Evolutionary conservation across 2,113 vertebrate species (phyloP).

Genomic region (Cynopterus brachyotis): DNA sequence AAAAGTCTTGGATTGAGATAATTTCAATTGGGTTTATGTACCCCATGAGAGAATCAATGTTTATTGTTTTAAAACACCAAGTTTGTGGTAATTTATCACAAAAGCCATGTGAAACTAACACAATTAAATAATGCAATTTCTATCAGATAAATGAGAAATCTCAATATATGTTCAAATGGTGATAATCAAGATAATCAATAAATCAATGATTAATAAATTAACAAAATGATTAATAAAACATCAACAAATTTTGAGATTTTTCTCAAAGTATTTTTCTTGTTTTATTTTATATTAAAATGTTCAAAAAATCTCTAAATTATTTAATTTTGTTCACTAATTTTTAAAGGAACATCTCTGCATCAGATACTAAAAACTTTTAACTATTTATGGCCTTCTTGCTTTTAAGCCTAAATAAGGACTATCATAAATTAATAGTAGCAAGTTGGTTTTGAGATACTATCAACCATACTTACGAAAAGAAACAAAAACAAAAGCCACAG

Average conservation of each 20-base stretch:
- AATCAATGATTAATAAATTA: not conserved
- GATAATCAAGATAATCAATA: not conserved
- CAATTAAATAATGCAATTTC: not conserved
- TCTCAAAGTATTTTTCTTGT: not conserved
- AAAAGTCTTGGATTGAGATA: not conserved
- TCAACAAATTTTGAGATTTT: not conserved
- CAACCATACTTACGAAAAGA: not conserved
- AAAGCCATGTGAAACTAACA: not conserved
- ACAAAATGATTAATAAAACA: not conserved
- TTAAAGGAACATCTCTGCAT: not conserved
- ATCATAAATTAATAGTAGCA: not conserved
- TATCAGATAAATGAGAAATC: not conserved
- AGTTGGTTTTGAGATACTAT: not conserved
- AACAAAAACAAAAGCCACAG: not conserved
- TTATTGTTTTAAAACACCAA: not conserved
- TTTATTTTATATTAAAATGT: not conserved
- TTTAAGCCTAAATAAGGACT: not conserved
- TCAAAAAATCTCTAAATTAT: not conserved
- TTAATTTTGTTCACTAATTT: not conserved
- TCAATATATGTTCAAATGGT: not conserved
- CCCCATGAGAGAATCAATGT: not conserved
- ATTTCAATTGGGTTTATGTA: not conserved
- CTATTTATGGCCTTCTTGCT: not conserved
- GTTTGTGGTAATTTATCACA: not conserved
- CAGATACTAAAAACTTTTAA: not conserved